Evolutionary conservation across 2,113 vertebrate genomes (phyloP), one percentile per base, ranked within the genome.

Genomic region (Mormyrus iriodes): DNA sequence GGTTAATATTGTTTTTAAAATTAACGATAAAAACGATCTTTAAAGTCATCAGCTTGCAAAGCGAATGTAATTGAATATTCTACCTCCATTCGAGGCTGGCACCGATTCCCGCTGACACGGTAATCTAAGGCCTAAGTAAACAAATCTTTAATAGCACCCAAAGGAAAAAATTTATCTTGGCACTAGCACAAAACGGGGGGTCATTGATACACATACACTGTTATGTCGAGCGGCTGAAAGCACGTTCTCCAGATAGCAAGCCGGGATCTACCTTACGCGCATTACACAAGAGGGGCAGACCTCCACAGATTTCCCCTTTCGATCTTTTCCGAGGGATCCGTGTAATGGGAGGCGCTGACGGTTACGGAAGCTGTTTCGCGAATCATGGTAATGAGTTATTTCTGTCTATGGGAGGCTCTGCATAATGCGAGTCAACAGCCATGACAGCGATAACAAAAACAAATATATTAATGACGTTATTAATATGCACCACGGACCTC

Each of bases 401-500:
- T 79, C 73, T 42, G 73, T 79, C 73, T 79, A 39, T 6, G 15
- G 35, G 73, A 79, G 73, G 4, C 42, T 24, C 39, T 44, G 44
- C 19, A 21, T 85, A 48, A 49, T 85, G 82, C 24, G 9, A 85
- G 42, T 85, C 44, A 85, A 49, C 35, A 85, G 24, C 42, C 46
- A 44, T 48, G 46, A 49, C 82, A 85, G 42, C n/a, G 82, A 85
- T 85, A 49, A 85, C 21, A 49, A 85, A 85, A 49, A 85, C 82
- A 85, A 85, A 79, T 49, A 85, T 85, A 79, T 49, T 49, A 85
- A 85, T 85, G 42, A 49, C 21, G 21, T 44, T 85, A 85, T 46
- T 49, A 85, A 85, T 85, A 49, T 46, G 82, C 8, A 5, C 73
- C 69, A 76, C 1, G 35, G 69, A 35, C 69, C 35, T 19, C 69